Conservation (phyloP, 2,113 vertebrate genomes). For the Actenoides hombroni region DNA sequence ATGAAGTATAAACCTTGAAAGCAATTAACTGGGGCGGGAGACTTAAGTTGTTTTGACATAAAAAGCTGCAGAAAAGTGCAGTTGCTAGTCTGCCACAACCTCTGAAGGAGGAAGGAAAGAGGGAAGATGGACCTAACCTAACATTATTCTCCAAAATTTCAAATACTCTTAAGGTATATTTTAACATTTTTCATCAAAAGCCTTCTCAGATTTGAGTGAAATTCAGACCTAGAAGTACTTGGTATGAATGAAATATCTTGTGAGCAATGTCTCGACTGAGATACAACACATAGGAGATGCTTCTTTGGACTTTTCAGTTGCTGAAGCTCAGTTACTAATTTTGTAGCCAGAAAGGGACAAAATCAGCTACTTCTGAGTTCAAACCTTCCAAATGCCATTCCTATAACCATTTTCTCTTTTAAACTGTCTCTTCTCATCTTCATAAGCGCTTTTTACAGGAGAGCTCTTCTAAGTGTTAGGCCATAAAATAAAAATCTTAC, state of each 20-base stretch:
- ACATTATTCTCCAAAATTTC: background rate
- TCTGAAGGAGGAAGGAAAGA: background rate
- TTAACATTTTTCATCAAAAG: background rate
- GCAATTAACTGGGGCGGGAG: background rate
- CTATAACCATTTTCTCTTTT: background rate
- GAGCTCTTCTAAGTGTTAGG: background rate
- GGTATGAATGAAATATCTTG: background rate
- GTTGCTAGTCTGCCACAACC: background rate
- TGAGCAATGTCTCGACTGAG: background rate
- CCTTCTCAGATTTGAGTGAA: background rate
- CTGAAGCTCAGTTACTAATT: background rate
- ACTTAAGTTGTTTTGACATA: background rate
- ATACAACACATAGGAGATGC: background rate
- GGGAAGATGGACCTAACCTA: background rate
- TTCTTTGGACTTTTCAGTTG: background rate
- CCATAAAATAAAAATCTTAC: background rate
- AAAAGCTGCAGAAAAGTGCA: background rate
- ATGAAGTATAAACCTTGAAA: background rate
- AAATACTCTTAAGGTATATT: background rate
- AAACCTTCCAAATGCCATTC: background rate
- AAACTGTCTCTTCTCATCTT: background rate
- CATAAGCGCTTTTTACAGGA: background rate
- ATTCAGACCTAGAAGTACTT: background rate
- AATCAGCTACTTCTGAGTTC: background rate
- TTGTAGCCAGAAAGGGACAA: background rate